Conservation (phyloP, 2,888 invertebrate species). For the Sipha maydis region DNA sequence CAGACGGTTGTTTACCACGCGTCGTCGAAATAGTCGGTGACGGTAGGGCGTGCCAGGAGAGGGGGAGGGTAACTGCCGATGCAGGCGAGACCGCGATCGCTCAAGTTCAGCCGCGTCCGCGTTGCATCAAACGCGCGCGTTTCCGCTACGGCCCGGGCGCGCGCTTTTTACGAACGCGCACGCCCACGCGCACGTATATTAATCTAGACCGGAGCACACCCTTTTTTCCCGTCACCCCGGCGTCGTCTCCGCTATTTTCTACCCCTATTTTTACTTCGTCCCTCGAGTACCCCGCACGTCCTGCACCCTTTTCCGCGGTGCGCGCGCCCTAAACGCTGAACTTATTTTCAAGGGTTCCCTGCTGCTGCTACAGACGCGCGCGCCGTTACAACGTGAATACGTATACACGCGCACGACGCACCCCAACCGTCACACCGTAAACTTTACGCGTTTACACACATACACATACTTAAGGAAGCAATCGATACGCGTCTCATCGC, state of each 20-base stretch:
- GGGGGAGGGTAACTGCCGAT: neutral
- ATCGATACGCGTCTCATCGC: constrained; percentile 8
- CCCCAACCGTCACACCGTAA: constrained; percentile 1
- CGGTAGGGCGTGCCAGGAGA: neutral
- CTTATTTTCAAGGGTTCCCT: constrained; percentile 44
- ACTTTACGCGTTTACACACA: too few species aligned
- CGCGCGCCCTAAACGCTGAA: neutral
- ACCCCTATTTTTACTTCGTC: constrained; percentile 41
- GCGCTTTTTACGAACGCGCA: neutral
- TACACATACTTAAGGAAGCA: neutral
- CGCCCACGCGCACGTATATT: neutral
- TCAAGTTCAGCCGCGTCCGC: constrained; percentile 37
- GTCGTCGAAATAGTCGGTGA: neutral
- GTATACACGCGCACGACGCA: neutral
- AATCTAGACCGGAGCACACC: neutral
- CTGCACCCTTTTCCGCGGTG: too few species aligned
- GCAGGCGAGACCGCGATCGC: constrained; percentile 33
- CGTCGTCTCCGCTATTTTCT: constrained; percentile 16
- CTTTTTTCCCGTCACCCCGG: neutral
- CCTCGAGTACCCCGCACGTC: neutral
- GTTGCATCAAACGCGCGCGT: neutral
- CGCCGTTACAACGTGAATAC: neutral
- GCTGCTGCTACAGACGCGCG: neutral
- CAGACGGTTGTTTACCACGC: constrained; percentile 59
- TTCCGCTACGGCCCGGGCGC: too few species aligned